Percentiles rank a stretch among this genome's conserved stretches.
phyloP scores from a whole-genome alignment of 2,113 vertebrate species.

The Tricholaema leucomelas region DNA sequence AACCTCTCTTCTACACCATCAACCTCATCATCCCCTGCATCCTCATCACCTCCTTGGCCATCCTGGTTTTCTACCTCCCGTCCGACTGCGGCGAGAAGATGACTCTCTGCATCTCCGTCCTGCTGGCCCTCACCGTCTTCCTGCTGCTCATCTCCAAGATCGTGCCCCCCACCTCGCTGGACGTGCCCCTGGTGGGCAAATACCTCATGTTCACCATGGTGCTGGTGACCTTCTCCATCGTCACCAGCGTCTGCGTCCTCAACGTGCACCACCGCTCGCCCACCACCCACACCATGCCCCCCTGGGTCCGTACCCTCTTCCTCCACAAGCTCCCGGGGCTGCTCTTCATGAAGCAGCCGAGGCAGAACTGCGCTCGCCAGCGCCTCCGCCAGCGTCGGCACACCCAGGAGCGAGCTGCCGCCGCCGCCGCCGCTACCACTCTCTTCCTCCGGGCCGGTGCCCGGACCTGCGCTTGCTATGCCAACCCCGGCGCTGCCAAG shows the following conservation, averaged over 20 bases:
- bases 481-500: slow-evolving; percentile 83
- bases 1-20: slow-evolving; percentile 96
- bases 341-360: slow-evolving; percentile 94
- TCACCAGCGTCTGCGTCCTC: slow-evolving; percentile 94
- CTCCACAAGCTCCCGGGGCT: slow-evolving; percentile 89
- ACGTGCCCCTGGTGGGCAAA: slow-evolving; percentile 93
- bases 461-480: slow-evolving; percentile 84
- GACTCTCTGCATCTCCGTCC: slow-evolving; percentile 94
- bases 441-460: slow-evolving; percentile 66
- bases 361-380: slow-evolving; percentile 89
- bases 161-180: slow-evolving; percentile 91
- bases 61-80: slow-evolving; percentile 94
- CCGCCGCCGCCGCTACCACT: not conserved
- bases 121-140: slow-evolving; percentile 94
- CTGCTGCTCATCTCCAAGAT: slow-evolving; percentile 97
- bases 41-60: slow-evolving; percentile 93
- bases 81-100: slow-evolving; percentile 97
- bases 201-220: slow-evolving; percentile 99
- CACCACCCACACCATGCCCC: slow-evolving; percentile 96
- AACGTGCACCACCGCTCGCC: slow-evolving; percentile 96
- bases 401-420: slow-evolving; percentile 67
- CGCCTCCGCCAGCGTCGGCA: slow-evolving; percentile 82
- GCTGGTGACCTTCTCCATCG: slow-evolving; percentile 95
- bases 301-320: slow-evolving; percentile 92
- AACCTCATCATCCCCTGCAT: slow-evolving; percentile 96